phyloP scores from a whole-genome alignment of 2,797 vertebrate genomes.

The Bovichtus variegatus region DNA sequence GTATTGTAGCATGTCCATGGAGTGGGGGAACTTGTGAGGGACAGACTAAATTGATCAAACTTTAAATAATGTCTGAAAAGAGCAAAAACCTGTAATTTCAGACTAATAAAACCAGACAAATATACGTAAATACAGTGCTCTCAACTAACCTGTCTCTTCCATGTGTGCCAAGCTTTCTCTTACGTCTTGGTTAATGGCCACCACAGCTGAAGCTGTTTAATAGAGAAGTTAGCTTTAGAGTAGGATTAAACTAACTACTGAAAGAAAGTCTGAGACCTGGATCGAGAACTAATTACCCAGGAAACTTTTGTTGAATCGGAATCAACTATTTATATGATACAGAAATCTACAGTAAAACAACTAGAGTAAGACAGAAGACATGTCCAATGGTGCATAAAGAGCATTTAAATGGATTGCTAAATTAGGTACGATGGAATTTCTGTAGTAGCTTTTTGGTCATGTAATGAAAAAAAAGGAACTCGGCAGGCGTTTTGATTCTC shows the following conservation, averaged over 20 bases:
- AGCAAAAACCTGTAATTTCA: background rate
- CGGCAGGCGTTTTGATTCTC: slow-evolving; percentile 1
- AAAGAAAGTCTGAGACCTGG: background rate
- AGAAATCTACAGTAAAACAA: background rate
- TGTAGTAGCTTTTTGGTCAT: background rate
- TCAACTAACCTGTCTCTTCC: background rate
- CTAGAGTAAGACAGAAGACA: background rate
- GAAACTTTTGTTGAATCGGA: background rate
- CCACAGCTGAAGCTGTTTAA: slow-evolving; percentile 1
- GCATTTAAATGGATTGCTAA: background rate
- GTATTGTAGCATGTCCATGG: background rate
- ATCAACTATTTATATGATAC: background rate
- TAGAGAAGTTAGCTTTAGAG: background rate
- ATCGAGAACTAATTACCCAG: slow-evolving; percentile 2
- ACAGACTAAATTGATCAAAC: background rate
- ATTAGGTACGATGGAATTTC: background rate
- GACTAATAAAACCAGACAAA: background rate
- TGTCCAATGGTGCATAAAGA: background rate
- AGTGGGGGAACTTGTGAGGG: background rate
- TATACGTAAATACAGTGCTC: background rate
- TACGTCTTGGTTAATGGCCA: background rate
- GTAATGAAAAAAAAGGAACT: background rate
- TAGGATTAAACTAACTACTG: background rate
- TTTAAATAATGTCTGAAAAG: background rate
- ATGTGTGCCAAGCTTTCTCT: background rate